Evolutionary conservation across 2,888 invertebrate genomes (phyloP), one percentile per base, ranked within the genome.

Genomic region (Trachelus troglodyta): DNA sequence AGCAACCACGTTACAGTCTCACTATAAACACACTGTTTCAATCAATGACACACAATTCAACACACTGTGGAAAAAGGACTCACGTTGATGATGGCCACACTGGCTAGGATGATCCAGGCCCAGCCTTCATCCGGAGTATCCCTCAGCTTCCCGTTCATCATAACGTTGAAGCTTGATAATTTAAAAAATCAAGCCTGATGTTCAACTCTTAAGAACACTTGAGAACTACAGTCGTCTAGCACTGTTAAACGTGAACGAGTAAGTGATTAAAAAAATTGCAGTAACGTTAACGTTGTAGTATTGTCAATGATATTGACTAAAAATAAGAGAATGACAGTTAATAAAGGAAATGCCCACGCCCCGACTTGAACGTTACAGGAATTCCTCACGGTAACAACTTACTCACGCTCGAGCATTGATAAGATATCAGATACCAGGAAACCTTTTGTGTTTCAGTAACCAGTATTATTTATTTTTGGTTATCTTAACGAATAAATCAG

Each of bases 31-130:
- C 2, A 71, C 9, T 34, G 11, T 34, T 15, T 30, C 30, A 9
- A 11, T 30, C 12, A 23, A 2, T 11, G 11, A 15, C 71, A 33
- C 4, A 11, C 11, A 0, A 11, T 11, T 31, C 30, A 34, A 30
- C 11, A 71, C 3, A 23, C 71, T 71, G 12, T 69, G 1, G 12
- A 15, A 1, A 31, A 68, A 11, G 15, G 11, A 68, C 75, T 75
- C 33, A 68, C 69, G 85, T 92, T 92, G 79, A 91, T 90, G 77
- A 93, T 83, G 40, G 92, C 89, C 73, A 91, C 91, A 23, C 91
- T 92, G 15, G 89, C 81, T 40, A 93, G 91, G 69, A 93, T 89
- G 69, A 92, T 85, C 93, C 93, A 93, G 34, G 93, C 93, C 89
- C 93, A 93, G 37, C 93, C 93, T 37, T 92, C 92, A 82, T 93